Evolutionary conservation across 2,888 invertebrate species (phyloP).

Genomic region (Mimumesa dahlbomi): DNA sequence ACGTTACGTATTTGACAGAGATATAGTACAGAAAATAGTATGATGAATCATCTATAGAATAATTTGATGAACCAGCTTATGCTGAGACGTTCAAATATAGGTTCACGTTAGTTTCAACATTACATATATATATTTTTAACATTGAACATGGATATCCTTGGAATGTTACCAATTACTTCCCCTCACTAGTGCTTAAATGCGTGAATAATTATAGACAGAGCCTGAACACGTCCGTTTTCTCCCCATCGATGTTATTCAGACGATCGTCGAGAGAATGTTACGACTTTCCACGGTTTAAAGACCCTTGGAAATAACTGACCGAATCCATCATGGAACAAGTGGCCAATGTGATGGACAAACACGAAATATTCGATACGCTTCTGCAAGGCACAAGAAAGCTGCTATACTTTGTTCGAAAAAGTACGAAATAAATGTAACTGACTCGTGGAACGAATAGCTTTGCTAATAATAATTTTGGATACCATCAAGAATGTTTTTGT

Average conservation of each 20-base stretch:
- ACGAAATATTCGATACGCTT: constrained; percentile 1
- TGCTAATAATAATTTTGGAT: constrained; percentile 13
- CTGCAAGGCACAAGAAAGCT: constrained; percentile 29
- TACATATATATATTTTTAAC: too few relatives aligned
- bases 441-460: constrained; percentile 17
- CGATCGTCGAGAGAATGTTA: constrained; percentile 37
- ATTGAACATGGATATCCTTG: background rate
- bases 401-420: constrained; percentile 27
- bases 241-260: constrained; percentile 24
- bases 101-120: too few relatives aligned
- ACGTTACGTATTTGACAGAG: too few relatives aligned
- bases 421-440: constrained; percentile 35
- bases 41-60: too few relatives aligned
- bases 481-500: background rate
- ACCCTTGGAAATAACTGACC: constrained; percentile 3
- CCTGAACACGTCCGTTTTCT: constrained; percentile 3
- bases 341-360: constrained; percentile 4
- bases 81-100: too few relatives aligned
- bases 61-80: too few relatives aligned
- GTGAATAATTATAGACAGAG: constrained; percentile 12
- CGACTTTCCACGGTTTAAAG: constrained; percentile 24
- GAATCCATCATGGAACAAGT: constrained; percentile 33
- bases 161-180: constrained; percentile 2
- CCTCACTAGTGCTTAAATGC: constrained; percentile 5
- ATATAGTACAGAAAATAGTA: too few relatives aligned